Evolutionary conservation across 2,113 vertebrate species (phyloP), one percentile per base, ranked within the genome.

Genomic region (Bombycilla garrulus): DNA sequence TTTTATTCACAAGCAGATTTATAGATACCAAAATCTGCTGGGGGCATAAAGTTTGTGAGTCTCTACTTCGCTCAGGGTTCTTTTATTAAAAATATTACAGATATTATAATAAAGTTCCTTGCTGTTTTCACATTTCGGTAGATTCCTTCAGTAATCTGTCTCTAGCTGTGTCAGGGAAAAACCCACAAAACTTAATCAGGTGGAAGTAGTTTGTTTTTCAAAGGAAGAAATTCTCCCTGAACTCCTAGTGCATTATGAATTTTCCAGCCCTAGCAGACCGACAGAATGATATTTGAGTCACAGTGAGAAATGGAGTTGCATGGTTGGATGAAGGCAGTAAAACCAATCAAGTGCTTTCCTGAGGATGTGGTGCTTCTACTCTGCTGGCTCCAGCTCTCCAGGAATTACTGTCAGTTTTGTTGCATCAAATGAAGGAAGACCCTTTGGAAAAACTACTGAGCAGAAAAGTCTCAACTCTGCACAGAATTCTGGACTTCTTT

Each of bases 291-390:
- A 94, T 86, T 90, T 70, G 85, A 95, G 54, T 91, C 85, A 73
- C 42, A 62, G 67, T 42, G 79, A 96, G 90, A 73, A 92, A 96
- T 88, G 79, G 56, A 96, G 58, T 73, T 86, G 60, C 85, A 90
- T 33, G 87, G 81, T 77, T 93, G 93, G 76, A 60, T 83, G 85
- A 86, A 74, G 88, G 51, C 56, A 81, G 56, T 71, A 40, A 94
- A 96, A 93, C 40, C 79, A 92, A 92, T 86, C 92, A 86, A 81
- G 67, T 67, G 71, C 81, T 60, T 92, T 93, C 54, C 71, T 88
- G 74, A 86, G 54, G 33, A 81, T 60, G 71, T 44, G 40, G 38
- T 51, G 54, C 26, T 90, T 81, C 74, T 73, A 5, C 81, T 94
- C 53, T 72, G 74, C 47, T 86, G 90, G 64, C 76, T 93, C 64